Conservation (phyloP, 2,797 vertebrate genomes). For the Myripristis jacobus region DNA sequence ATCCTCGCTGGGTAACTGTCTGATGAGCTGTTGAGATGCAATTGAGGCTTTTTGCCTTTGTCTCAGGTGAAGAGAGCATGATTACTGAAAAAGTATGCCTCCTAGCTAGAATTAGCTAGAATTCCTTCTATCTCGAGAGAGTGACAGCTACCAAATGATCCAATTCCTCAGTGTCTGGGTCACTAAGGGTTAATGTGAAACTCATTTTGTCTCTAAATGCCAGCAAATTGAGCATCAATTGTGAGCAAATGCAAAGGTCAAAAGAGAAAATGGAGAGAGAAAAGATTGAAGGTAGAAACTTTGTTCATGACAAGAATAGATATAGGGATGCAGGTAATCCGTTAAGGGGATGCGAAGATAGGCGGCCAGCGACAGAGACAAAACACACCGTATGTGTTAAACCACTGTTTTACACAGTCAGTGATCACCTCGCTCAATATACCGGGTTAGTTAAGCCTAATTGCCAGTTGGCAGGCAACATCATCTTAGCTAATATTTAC, state of each 20-base stretch:
- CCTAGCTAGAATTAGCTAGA: conserved; percentile 39
- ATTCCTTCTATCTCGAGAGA: conserved; percentile 43
- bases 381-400: neutral
- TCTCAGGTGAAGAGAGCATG: conserved; percentile 20
- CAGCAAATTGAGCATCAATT: conserved; percentile 78
- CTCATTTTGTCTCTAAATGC: conserved; percentile 76
- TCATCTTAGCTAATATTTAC: conserved; percentile 6
- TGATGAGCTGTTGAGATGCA: conserved; percentile 35
- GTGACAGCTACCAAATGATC: conserved; percentile 66
- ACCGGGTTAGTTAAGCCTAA: neutral
- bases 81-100: conserved; percentile 40
- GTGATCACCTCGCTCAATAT: neutral
- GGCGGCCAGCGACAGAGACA: neutral
- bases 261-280: conserved; percentile 67
- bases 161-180: conserved; percentile 61
- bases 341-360: neutral
- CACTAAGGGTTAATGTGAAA: conserved; percentile 66
- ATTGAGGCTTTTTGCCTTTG: conserved; percentile 7
- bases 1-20: neutral
- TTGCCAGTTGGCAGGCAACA: neutral
- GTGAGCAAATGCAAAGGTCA: conserved; percentile 78
- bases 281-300: conserved; percentile 56
- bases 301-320: conserved; percentile 61
- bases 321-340: conserved; percentile 13
- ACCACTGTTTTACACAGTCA: neutral